phyloP scores from a whole-genome alignment of 2,113 vertebrate genomes.

The Trachemys scripta region DNA sequence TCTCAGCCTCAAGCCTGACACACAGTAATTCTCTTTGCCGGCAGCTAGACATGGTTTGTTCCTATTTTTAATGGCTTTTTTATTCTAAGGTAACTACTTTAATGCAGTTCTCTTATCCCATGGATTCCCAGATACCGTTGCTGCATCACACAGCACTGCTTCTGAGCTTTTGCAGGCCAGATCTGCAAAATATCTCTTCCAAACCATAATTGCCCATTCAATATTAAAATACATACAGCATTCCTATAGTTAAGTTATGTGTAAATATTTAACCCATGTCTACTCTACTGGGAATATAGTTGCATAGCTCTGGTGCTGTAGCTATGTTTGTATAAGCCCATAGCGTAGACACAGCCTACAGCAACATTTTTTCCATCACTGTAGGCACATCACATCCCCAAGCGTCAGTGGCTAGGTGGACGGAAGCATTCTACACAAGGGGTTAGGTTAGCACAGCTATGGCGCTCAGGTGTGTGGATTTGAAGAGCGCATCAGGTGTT shows the following conservation, averaged over 20 bases:
- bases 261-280: not conserved
- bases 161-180: not conserved
- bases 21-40: not conserved
- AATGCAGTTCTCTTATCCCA: fast-evolving
- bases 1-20: not conserved
- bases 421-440: too few relatives aligned
- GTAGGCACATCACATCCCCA: not conserved
- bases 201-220: not conserved
- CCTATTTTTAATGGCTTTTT: not conserved
- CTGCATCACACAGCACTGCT: not conserved
- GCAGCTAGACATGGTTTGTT: not conserved
- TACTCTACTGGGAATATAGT: not conserved
- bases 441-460: too few relatives aligned
- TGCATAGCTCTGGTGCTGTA: not conserved
- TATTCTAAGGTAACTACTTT: not conserved
- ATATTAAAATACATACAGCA: not conserved
- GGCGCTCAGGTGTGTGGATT: not conserved
- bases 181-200: not conserved
- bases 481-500: not conserved
- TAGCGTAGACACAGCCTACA: not conserved
- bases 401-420: not conserved
- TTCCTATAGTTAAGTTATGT: not conserved
- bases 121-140: not conserved
- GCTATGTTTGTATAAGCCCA: not conserved
- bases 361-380: not conserved